Evolutionary conservation across 1,140 invertebrate genomes (phyloP), one percentile per base, ranked within the genome.

Genomic region (Euschistus heros): DNA sequence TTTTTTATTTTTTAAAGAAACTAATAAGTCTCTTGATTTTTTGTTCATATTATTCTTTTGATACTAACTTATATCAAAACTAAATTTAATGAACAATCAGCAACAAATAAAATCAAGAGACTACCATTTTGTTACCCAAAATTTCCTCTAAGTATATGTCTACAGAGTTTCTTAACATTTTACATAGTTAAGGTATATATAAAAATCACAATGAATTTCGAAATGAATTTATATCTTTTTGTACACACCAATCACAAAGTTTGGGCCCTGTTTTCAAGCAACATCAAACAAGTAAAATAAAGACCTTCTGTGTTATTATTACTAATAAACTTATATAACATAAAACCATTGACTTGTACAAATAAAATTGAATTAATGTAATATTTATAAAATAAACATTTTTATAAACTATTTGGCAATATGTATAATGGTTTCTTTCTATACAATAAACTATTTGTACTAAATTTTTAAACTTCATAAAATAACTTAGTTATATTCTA

Each of bases 401-500:
- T 57, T 57, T 57, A 57, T 26, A 57, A 57, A 24, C 54, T 57
- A 57, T 57, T 57, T 57, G 54, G 54, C 54, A 57, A 57, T 57
- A 57, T 57, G 54, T 57, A 24, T 57, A 57, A 57, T 26, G 54
- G 54, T 57, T 57, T 57, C 24, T 57, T 57, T 57, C 54, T 57
- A 57, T 57, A 57, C 54, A 57, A 57, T 57, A 57, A 57, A 24
- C 54, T 57, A 57, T 57, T 57, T 57, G 54, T 57, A 57, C 54
- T 57, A 57, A 57, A 57, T 57, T 20, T 57, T 57, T 24, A 24
- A 50, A 50, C 47, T 22, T 24, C 54, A 26, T 24, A 57, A 57
- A 26, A 57, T 57, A 57, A 57, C 54, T 57, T 57, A 57, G 14
- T 24, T 24, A 57, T 57, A 57, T 17, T 26, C 18, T 26, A 26